Evolutionary conservation across 1,140 invertebrate genomes (phyloP), one percentile per base, ranked within the genome.

Genomic region (Hyposmocoma kahamanoa): DNA sequence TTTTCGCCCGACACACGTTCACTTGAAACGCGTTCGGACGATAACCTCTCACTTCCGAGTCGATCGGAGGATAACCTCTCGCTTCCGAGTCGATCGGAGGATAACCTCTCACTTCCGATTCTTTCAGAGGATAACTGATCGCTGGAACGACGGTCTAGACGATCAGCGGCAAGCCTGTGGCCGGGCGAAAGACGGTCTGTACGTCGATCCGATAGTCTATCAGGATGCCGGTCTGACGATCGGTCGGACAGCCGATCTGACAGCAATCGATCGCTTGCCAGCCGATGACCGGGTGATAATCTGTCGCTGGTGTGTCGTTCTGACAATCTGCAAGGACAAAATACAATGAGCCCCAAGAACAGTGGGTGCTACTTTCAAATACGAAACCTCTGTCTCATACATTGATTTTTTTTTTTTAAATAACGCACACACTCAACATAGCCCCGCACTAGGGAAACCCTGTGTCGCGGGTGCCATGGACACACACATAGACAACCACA

Each of bases 41-140:
- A 34, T 10, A 34, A 3, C 9, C 42, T 62, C 47, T 20, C 71
- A 42, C 2, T 74, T 8, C 9, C 8, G 32, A 15, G 3, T 52
- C 59, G 59, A 30, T 54, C 56, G 18, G 51, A 44, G 0, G 58
- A 56, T 4, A 59, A 53, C 15, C 63, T 57, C 13, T 63, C 56
- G 22, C 9, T 9, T 10, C 32, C n/a, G 17, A 21, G 8, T 18
- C 34, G 34, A 15, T 38, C 34, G 34, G 11, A 13, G 8, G 18
- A 13, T 28, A 19, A 11, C 6, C 44, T 30, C 2, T 34, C 44
- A 28, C 22, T 47, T 21, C 6, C 46, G 46, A 13, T 48, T 41
- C 19, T 10, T 4, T 9, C 30, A 1, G 32, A 36, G 15, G 32
- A 36, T 36, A 36, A 17, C 32, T 17, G 15, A 8, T 36, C 32